These are phyloP conservation scores for Eupithecia centaureata DNA, from an alignment of 2,888 invertebrate genomes.

Conservation along the genomic window DNA sequence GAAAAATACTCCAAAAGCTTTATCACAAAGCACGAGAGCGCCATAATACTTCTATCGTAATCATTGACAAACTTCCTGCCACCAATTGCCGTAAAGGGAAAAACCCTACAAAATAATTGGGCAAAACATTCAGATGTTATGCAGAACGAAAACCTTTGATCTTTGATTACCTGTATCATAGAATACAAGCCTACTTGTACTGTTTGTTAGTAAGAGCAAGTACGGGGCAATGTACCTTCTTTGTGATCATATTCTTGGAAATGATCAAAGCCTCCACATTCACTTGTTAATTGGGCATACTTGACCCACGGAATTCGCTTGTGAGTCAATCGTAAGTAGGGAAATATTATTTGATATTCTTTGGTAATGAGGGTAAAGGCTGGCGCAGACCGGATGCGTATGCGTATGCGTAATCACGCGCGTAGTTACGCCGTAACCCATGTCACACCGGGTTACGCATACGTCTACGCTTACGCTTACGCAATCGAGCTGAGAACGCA, in stretches of 20 bases:
- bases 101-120: not conserved
- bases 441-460: too few species aligned
- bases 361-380: too few species aligned
- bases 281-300: constrained; percentile 12
- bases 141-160: constrained; percentile 2
- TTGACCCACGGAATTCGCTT: constrained; percentile 4
- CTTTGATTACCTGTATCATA: not conserved
- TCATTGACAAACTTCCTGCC: not conserved
- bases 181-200: not conserved
- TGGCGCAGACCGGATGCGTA: too few species aligned
- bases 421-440: too few species aligned
- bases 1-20: not conserved
- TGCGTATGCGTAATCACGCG: too few species aligned
- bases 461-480: too few species aligned
- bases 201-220: not conserved
- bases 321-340: not conserved
- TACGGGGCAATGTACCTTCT: not conserved
- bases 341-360: not conserved
- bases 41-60: not conserved
- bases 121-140: not conserved
- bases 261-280: not conserved
- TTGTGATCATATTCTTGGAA: not conserved
- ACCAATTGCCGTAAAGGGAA: not conserved
- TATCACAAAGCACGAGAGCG: not conserved
- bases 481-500: too few species aligned